Evolutionary conservation across 2,888 invertebrate genomes (phyloP).

Genomic region (Elaeidobius kamerunicus): DNA sequence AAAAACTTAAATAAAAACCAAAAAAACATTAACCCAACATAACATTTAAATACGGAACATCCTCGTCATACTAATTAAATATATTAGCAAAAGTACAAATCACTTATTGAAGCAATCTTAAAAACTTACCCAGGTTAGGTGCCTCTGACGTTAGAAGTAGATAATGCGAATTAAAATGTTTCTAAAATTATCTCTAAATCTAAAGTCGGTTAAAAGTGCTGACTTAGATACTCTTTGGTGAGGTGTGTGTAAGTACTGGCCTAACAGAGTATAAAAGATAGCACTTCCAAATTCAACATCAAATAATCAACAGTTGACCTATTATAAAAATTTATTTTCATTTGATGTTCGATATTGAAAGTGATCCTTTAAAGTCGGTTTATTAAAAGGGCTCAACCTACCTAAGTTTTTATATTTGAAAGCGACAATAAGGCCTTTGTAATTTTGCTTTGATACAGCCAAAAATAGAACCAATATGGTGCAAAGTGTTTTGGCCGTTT

Average conservation of each 20-base stretch:
- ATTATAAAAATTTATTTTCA: no score
- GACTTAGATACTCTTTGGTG: slow-evolving; percentile 5
- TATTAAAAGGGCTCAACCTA: no score
- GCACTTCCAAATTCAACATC: no score
- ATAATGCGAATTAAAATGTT: no score
- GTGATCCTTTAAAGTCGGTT: no score
- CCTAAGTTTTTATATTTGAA: slow-evolving; percentile 5
- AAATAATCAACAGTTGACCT: no score
- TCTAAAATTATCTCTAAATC: background rate
- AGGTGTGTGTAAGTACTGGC: slow-evolving; percentile 12
- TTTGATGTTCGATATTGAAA: no score
- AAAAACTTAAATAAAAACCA: slow-evolving; percentile 38
- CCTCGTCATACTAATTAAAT: slow-evolving; percentile 44
- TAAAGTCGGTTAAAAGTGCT: background rate
- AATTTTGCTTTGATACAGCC: slow-evolving; percentile 28
- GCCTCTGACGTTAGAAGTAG: background rate
- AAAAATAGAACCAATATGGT: slow-evolving; percentile 33
- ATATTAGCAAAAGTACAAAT: slow-evolving; percentile 21
- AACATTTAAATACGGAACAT: slow-evolving; percentile 48
- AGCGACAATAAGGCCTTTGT: slow-evolving; percentile 14
- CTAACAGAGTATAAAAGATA: slow-evolving; percentile 3
- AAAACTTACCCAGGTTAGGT: slow-evolving; percentile 17
- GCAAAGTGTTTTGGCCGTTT: slow-evolving; percentile 11
- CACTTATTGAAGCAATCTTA: slow-evolving; percentile 18
- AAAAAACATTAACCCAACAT: slow-evolving; percentile 35